Percentiles rank a stretch among this genome's conserved stretches.
Conservation (phyloP, 1,140 invertebrate species). For the Atopsyche davidsoni region DNA sequence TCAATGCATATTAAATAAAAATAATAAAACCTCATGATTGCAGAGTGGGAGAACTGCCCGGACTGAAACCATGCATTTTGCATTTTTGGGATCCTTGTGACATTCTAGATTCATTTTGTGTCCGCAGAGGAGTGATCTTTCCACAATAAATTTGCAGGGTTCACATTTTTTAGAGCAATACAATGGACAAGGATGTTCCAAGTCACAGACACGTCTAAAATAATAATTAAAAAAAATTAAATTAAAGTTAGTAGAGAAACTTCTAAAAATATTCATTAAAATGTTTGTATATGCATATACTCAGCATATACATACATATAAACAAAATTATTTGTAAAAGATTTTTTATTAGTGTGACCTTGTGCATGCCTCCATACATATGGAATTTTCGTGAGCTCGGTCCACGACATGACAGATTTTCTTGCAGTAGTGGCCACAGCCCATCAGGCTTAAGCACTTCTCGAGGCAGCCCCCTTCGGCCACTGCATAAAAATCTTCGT, state of each 20-base stretch:
- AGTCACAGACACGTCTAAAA: constrained; percentile 42
- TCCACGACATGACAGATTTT: constrained; percentile 49
- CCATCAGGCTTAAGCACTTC: constrained; percentile 38
- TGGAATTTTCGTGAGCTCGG: constrained; percentile 39
- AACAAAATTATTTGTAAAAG: no score
- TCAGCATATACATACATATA: no score
- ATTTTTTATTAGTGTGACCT: no score
- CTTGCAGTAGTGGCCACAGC: constrained; percentile 52
- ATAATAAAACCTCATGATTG: constrained; percentile 47
- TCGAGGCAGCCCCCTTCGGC: constrained; percentile 48
- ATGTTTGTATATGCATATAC: no score
- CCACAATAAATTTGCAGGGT: constrained; percentile 39
- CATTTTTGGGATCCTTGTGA: constrained; percentile 32
- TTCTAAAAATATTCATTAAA: no score
- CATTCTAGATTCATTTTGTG: constrained; percentile 42
- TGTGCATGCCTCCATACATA: constrained; percentile 40
- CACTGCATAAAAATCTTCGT: constrained; percentile 43
- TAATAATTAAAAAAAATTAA: no score
- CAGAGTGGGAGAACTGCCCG: constrained; percentile 40
- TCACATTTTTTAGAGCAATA: constrained; percentile 43
- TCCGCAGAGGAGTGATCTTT: constrained; percentile 42
- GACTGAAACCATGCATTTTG: constrained; percentile 37
- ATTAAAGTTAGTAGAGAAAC: no score
- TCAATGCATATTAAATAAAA: no score
- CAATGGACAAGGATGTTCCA: constrained; percentile 44